These are phyloP conservation scores for Drosophila kohkoa DNA, from an alignment of 1,140 invertebrate species.

Conservation along the genomic window DNA sequence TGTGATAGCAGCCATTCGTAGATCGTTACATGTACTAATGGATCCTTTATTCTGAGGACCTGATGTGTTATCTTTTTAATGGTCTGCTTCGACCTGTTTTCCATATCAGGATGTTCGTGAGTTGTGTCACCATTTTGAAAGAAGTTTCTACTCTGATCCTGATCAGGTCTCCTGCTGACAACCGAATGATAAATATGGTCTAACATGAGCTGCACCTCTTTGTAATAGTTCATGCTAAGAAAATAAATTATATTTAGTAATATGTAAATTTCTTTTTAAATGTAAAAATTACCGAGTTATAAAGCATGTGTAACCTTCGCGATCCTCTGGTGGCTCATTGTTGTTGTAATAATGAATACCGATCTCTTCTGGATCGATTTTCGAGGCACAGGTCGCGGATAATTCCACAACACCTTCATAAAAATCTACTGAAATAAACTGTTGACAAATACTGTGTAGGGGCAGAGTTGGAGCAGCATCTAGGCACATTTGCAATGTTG, in stretches of 20 bases:
- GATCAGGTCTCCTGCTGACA: constrained; percentile 55
- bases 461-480: constrained; percentile 81
- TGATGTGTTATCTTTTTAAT: constrained; percentile 85
- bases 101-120: constrained; percentile 23
- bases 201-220: constrained; percentile 92
- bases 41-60: constrained; percentile 89
- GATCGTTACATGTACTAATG: constrained; percentile 94
- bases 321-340: constrained; percentile 92
- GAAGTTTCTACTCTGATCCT: constrained; percentile 30
- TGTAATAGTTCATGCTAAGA: constrained; percentile 93
- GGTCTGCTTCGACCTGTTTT: constrained; percentile 53
- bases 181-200: constrained; percentile 90
- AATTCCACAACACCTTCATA: constrained; percentile 96
- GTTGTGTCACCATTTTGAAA: neutral
- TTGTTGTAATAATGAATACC: constrained; percentile 96
- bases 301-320: constrained; percentile 90
- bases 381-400: constrained; percentile 92
- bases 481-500: constrained; percentile 94
- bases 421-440: constrained; percentile 90
- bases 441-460: constrained; percentile 81
- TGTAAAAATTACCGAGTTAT: constrained; percentile 58
- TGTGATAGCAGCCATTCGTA: constrained; percentile 96
- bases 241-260: neutral
- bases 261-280: neutral
- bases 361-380: constrained; percentile 94